Evolutionary conservation across 2,113 vertebrate species (phyloP), one percentile per base, ranked within the genome.

Genomic region (Dolichallabes microphthalmus): DNA sequence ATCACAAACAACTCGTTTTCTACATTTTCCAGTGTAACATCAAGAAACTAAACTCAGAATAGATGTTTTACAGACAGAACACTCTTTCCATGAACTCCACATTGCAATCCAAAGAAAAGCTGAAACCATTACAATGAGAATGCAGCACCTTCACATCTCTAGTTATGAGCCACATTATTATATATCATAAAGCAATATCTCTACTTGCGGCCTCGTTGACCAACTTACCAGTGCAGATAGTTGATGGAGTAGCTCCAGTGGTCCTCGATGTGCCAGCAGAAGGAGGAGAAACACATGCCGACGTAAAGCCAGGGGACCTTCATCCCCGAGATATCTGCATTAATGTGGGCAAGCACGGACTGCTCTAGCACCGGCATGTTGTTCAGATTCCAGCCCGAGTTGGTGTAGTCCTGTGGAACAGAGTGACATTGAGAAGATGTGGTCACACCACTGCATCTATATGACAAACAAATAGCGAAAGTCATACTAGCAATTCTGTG

Each of bases 191-290:
- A n/a, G n/a, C 12, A 80, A 63, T 50, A 22, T 9, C 20, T 53
- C 5, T 15, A 64, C 15, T 11, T 78, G 15, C 19, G 12, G 53
- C 12, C 9, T 32, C 25, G 45, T 0, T 58, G 63, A 22, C 0
- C 10, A 82, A 76, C 95, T 77, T 93, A 99, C 98, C 98, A 99
- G 73, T 99, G 98, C 89, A 99, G 92, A 90, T 97, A 99, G 92
- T 99, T 99, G 93, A 99, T 99, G 79, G 98, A 99, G 88, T 99
- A 99, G 86, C 98, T 99, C 98, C 98, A 99, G 92, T 99, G 98
- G 90, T 99, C 98, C 89, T 99, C 98, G 45, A 99, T 99, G 86
- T 99, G 98, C 98, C 98, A 99, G 90, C 98, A 99, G 88, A 99
- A 99, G 0, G 98, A 99, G 74, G 98, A 99, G 92, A 99, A 99